A percentile compares a stretch with the other conserved stretches of the same genome.
phyloP scores from a whole-genome alignment of 2,888 invertebrate species.

The Pollenia amentaria region DNA sequence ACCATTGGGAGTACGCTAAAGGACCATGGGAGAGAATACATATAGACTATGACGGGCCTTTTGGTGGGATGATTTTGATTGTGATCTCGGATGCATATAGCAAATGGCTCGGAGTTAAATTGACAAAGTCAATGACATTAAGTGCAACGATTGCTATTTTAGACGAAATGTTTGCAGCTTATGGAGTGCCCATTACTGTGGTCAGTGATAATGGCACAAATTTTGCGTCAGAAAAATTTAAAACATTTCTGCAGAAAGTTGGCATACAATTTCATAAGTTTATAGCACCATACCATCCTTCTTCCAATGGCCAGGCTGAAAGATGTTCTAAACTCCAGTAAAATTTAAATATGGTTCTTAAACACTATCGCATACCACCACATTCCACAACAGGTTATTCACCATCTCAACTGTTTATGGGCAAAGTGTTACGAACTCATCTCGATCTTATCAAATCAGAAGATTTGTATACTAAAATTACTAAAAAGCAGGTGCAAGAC shows the following conservation, averaged over 20 bases:
- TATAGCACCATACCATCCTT: constrained; percentile 74
- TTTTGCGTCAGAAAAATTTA: constrained; percentile 65
- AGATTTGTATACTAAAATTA: constrained; percentile 55
- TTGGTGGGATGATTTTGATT: constrained; percentile 78
- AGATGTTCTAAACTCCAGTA: no score
- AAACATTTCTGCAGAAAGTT: constrained; percentile 47
- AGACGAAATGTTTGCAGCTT: no score
- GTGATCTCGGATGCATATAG: constrained; percentile 76
- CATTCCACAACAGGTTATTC: no score
- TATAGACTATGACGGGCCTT: constrained; percentile 82
- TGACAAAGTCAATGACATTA: constrained; percentile 27
- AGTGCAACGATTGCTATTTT: constrained; percentile 61
- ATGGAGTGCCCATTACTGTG: no score
- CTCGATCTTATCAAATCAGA: no score
- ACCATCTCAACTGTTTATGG: constrained; percentile 57
- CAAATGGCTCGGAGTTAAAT: constrained; percentile 45
- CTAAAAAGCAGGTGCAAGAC: neutral
- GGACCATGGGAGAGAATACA: constrained; percentile 50
- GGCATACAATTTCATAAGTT: constrained; percentile 67
- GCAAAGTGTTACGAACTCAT: no score
- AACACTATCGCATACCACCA: no score
- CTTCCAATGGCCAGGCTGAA: no score
- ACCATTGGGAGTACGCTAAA: constrained; percentile 58
- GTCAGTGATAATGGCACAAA: constrained; percentile 74
- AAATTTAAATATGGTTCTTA: constrained; percentile 58